Base-by-base conservation (phyloP, 2,113 vertebrate genomes). In the Ictalurus punctatus region DNA sequence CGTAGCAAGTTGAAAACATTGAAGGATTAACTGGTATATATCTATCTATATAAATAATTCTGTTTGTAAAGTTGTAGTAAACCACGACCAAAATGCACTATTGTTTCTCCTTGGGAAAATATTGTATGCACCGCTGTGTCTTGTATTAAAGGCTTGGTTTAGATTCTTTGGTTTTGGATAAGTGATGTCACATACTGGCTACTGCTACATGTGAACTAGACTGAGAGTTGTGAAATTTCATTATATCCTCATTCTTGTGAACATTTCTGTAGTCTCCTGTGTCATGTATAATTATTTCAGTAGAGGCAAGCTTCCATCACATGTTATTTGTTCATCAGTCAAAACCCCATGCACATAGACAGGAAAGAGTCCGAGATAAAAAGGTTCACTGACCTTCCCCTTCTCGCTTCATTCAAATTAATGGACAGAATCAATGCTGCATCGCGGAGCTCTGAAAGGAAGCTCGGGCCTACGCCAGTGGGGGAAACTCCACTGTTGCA, bases 401-500 rank as follows among this genome's bases (percentile, higher is more conserved):
- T 56, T 74, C 30, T 76, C 19, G n/a, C 14, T 30, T n/a, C n/a
- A 59, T 86, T 74, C 19, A 27, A 56, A 59, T 34, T 16, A 34
- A 23, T 8, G 27, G 58, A 34, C 56, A 52, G n/a, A 19, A 81
- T 27, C 63, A 63, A 83, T 54, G 84, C n/a, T 61, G 71, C 17
- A 63, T 56, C 23, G 4, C n/a, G 0, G 0, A 87, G 85, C 87
- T n/a, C 16, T 85, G 12, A 89, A 81, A 87, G 54, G 65, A 79
- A 74, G 12, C 34, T 74, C 54, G 58, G 59, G 13, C 58, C 25
- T 34, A 52, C 56, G 69, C 69, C 52, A 56, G 86, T 30, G 21
- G 91, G 93, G 91, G 93, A 94, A 95, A 95, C 88, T 93, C 93
- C 94, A 91, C 67, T 54, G 91, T 85, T 80, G 89, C 65, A 86